Evolutionary conservation across 2,888 invertebrate species (phyloP), one percentile per base, ranked within the genome.

Genomic region (Frankliniella fusca): DNA sequence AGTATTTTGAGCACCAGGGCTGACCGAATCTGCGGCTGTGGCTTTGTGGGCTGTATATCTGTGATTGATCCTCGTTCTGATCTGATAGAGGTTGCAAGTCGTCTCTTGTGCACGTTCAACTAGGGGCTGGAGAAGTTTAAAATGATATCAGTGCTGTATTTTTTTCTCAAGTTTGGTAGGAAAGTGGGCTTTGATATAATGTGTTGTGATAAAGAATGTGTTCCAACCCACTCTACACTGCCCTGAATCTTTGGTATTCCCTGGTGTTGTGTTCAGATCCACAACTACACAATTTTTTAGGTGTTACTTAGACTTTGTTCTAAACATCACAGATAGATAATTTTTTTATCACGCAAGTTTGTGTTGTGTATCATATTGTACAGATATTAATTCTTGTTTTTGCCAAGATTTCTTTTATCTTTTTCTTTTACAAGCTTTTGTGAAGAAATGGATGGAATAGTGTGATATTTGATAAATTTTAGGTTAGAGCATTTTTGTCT

Each of bases 401-500:
- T 61, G 38, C 38, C 38, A 38, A 38, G 38, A 38, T 38, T 38
- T 38, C 15, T 61, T 61, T 61, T 61, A 20, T 61, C 15, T 61
- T 61, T 61, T 61, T 61, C n/a, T 61, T 76, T 76, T 76, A 27
- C 70, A 27, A 76, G 70, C 70, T 76, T 76, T 27, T 76, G 70
- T 76, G 70, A 76, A 76, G 70, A 76, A 76, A 76, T 76, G 70
- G 70, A 76, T 76, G 70, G 70, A 76, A 76, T 76, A 76, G 70
- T 76, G 70, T 76, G 70, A 76, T 76, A 76, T 76, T 76, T 76
- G 70, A 12, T 76, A 76, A 76, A 27, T 76, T 76, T 76, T 27
- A 76, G 70, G 70, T 23, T 76, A 27, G 27, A 27, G 27, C 70
- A 76, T 76, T 76, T 76, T 76, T n/a, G 27, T 76, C 27, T 23